phyloP scores from a whole-genome alignment of 2,797 vertebrate genomes.

The Ctenopoma multispine region DNA sequence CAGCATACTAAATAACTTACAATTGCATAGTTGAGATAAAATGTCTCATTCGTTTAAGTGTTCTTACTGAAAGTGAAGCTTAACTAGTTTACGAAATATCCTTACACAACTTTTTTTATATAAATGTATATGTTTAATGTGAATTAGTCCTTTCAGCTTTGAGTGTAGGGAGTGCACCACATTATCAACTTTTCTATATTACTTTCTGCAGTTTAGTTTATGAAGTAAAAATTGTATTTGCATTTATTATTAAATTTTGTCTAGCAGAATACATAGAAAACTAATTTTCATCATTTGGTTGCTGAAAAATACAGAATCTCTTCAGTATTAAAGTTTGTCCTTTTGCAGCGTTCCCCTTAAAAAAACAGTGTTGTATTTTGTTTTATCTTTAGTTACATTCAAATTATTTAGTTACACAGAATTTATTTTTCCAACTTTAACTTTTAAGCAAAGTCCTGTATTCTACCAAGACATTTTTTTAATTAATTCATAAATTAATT shows the following conservation, averaged over 20 bases:
- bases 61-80: constrained; percentile 5
- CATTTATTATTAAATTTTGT: constrained; percentile 9
- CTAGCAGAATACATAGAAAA: not conserved
- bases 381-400: constrained; percentile 13
- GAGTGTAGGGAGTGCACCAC: not conserved
- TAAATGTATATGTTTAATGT: constrained; percentile 13
- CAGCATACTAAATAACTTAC: constrained; percentile 3
- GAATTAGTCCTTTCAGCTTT: not conserved
- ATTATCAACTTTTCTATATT: constrained; percentile 14
- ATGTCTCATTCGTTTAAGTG: constrained; percentile 2
- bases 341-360: constrained; percentile 7
- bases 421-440: not conserved
- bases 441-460: not conserved
- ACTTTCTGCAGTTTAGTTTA: constrained; percentile 5
- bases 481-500: constrained; percentile 13
- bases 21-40: constrained; percentile 12
- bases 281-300: constrained; percentile 3
- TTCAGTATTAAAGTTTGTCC: constrained; percentile 29
- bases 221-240: constrained; percentile 21
- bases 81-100: constrained; percentile 28
- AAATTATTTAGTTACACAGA: too few relatives aligned
- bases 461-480: not conserved
- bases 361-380: not conserved
- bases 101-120: constrained; percentile 7
- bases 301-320: not conserved